These are phyloP conservation scores for Darevskia nairensis DNA, from an alignment of 2,797 vertebrate genomes.

Conservation along the genomic window DNA sequence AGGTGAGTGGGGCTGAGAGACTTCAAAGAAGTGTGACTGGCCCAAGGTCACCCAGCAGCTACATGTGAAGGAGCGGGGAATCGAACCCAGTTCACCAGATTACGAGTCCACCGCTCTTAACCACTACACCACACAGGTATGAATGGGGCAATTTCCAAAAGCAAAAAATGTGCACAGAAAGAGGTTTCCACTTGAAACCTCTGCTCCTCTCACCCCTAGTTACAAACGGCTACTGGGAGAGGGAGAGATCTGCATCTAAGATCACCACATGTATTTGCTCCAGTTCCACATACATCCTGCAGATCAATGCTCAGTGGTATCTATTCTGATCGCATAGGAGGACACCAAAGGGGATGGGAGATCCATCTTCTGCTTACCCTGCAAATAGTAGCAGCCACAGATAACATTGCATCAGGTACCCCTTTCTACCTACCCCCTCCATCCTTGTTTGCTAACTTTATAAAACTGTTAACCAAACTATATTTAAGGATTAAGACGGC, in stretches of 20 bases:
- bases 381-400: not conserved
- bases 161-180: not conserved
- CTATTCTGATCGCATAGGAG: not conserved
- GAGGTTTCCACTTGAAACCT: not conserved
- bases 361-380: not conserved
- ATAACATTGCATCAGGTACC: not conserved
- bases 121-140: no score
- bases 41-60: no score
- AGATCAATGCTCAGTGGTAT: not conserved
- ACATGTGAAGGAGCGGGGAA: no score
- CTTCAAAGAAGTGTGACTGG: no score
- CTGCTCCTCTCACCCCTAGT: not conserved
- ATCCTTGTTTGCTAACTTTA: not conserved
- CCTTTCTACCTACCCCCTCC: not conserved
- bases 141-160: not conserved
- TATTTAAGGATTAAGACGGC: not conserved
- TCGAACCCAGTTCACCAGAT: no score
- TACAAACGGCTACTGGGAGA: not conserved
- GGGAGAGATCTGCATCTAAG: not conserved
- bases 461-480: not conserved
- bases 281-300: not conserved
- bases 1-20: no score
- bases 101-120: no score
- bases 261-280: not conserved
- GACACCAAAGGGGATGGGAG: no score